phyloP scores from a whole-genome alignment of 2,113 vertebrate species.

The Tamias sibiricus region DNA sequence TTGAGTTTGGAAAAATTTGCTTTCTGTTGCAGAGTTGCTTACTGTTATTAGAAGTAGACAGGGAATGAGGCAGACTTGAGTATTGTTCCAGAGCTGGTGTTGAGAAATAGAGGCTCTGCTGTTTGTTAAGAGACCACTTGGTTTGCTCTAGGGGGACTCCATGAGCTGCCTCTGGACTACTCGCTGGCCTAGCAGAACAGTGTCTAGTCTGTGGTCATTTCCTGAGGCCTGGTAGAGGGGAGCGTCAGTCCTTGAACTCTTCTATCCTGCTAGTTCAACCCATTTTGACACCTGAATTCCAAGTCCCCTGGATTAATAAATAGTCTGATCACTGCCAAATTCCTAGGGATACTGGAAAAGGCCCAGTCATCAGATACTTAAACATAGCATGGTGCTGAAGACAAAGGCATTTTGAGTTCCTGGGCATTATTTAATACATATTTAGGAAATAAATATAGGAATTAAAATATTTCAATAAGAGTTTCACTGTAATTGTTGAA shows the following conservation, averaged over 20 bases:
- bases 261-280: neutral
- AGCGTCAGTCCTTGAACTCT: neutral
- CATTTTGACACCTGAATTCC: neutral
- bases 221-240: rapidly evolving
- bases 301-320: slow-evolving; percentile 3
- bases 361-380: neutral
- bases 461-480: neutral
- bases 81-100: neutral
- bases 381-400: neutral
- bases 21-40: neutral
- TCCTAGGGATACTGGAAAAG: neutral
- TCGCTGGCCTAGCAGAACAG: neutral
- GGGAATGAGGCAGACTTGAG: neutral
- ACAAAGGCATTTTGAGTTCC: slow-evolving; percentile 13
- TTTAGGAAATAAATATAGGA: neutral
- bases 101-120: neutral
- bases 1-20: neutral
- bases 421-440: neutral
- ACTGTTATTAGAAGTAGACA: neutral
- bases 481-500: neutral
- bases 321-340: slow-evolving; percentile 36
- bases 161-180: neutral
- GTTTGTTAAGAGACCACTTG: neutral
- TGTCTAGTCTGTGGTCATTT: neutral
- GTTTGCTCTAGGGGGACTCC: neutral